Conservation (phyloP, 2,888 invertebrate genomes). For the Noctuana brunneofusca region DNA sequence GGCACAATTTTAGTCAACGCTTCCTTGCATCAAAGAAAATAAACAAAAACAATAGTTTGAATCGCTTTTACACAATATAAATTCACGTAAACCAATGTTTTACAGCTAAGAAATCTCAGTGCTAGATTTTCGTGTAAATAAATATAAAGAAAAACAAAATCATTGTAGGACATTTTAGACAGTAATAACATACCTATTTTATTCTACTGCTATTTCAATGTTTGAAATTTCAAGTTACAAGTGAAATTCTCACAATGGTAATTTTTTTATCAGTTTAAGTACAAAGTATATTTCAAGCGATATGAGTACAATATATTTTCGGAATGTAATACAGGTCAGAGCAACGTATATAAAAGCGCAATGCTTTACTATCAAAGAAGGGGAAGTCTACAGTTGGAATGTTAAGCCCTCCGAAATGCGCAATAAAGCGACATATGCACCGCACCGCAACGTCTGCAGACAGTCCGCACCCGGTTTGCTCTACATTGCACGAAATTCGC, state of each 20-base stretch:
- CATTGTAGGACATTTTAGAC: no score
- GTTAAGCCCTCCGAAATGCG: slow-evolving; percentile 61
- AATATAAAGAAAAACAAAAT: no score
- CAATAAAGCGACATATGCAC: slow-evolving; percentile 66
- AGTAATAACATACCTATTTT: no score
- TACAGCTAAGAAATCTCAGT: no score
- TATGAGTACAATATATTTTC: slow-evolving; percentile 47
- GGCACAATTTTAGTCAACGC: not conserved
- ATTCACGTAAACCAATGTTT: not conserved
- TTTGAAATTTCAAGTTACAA: no score
- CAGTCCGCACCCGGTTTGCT: slow-evolving; percentile 43
- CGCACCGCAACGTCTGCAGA: slow-evolving; percentile 42
- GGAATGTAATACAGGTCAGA: slow-evolving; percentile 67
- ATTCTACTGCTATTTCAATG: no score
- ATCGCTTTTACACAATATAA: not conserved
- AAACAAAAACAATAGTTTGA: not conserved
- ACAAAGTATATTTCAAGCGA: not conserved
- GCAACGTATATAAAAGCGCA: slow-evolving; percentile 72
- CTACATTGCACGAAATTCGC: slow-evolving; percentile 37
- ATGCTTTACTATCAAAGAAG: slow-evolving; percentile 62
- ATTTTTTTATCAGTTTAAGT: not conserved
- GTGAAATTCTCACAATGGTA: no score
- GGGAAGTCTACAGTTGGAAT: slow-evolving; percentile 61
- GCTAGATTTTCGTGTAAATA: no score
- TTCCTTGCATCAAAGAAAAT: not conserved